A percentile compares a stretch with the other conserved stretches of the same genome.
Conservation (phyloP, 2,888 invertebrate species). For the Hirtodrosophila duncani region DNA sequence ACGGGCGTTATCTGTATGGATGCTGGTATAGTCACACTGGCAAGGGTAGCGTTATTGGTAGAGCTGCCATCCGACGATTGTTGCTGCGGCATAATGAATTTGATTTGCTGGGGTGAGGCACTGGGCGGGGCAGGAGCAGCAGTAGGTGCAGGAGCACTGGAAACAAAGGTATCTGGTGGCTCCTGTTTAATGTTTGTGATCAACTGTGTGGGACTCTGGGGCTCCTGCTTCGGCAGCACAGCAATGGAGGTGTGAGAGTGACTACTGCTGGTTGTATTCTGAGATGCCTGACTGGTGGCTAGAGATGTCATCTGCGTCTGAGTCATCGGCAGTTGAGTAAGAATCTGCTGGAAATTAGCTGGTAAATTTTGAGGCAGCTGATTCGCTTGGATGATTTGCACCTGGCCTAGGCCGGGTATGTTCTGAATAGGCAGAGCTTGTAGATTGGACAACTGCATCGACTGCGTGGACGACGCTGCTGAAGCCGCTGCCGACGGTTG, state of each 20-base stretch:
- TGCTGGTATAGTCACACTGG: constrained; percentile 52
- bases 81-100: constrained; percentile 69
- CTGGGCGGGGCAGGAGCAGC: constrained; percentile 7
- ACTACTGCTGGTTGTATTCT: constrained; percentile 66
- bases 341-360: constrained; percentile 69
- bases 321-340: constrained; percentile 57
- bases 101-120: constrained; percentile 58
- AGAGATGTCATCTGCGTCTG: constrained; percentile 23
- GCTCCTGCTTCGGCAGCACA: constrained; percentile 74
- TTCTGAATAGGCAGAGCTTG: constrained; percentile 87
- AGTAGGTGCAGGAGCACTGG: constrained; percentile 7
- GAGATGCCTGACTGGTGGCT: constrained; percentile 32
- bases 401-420: constrained; percentile 88
- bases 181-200: constrained; percentile 76
- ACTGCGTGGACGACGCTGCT: constrained; percentile 68
- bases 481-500: constrained; percentile 14
- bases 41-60: constrained; percentile 67
- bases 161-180: constrained; percentile 67
- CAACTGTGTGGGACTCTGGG: constrained; percentile 75
- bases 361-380: constrained; percentile 77
- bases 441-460: constrained; percentile 76
- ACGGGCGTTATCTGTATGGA: constrained; percentile 62
- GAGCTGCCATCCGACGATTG: constrained; percentile 34
- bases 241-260: constrained; percentile 18
- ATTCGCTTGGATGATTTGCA: constrained; percentile 82